A percentile compares a stretch with the other conserved stretches of the same genome.
These are phyloP conservation scores for Platycercus adscitus DNA, from an alignment of 2,113 vertebrate species.

Conservation along the genomic window DNA sequence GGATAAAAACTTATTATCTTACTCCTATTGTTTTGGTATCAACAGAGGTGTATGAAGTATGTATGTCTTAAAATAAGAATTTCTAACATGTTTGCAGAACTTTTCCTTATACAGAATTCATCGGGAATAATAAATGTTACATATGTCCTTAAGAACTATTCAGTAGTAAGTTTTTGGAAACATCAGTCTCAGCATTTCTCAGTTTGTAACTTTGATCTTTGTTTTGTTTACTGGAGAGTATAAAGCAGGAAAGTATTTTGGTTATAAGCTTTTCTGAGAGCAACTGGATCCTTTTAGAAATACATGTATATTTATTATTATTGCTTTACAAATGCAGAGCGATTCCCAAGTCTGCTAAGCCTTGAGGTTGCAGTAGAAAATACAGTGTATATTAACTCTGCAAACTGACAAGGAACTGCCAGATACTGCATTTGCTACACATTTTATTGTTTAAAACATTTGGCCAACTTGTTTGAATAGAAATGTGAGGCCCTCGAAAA, in stretches of 20 bases:
- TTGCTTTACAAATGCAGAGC: not conserved
- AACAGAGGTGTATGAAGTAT: not conserved
- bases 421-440: not conserved
- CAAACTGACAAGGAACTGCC: not conserved
- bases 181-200: not conserved
- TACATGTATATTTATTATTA: not conserved
- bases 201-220: not conserved
- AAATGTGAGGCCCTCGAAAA: not conserved
- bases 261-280: not conserved
- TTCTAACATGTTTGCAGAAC: not conserved
- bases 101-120: not conserved
- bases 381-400: not conserved
- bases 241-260: not conserved
- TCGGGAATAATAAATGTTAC: not conserved
- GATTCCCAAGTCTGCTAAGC: not conserved
- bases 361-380: not conserved
- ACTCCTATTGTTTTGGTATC: not conserved
- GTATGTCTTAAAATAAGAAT: not conserved
- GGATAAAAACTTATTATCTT: not conserved
- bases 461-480: not conserved
- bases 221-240: not conserved
- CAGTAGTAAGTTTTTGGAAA: not conserved
- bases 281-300: not conserved
- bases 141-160: not conserved
- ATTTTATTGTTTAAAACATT: conserved; percentile 10